A percentile compares a stretch with the other conserved stretches of the same genome.
These are phyloP conservation scores for Drosophila nigritarsus DNA, from an alignment of 2,888 invertebrate species.

Conservation along the genomic window DNA sequence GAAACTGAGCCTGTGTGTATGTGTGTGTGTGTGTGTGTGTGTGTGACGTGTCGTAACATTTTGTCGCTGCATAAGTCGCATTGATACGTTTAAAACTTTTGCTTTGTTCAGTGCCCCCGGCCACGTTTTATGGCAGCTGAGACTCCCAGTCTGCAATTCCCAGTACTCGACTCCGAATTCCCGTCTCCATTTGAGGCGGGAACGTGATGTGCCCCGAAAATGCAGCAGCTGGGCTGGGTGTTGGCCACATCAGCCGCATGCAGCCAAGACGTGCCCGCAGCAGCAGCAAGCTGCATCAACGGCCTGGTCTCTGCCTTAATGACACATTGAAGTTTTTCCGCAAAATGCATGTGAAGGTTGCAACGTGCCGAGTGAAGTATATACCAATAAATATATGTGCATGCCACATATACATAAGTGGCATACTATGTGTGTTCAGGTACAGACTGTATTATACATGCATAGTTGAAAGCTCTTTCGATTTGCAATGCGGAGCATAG, in stretches of 20 bases:
- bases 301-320: conserved; percentile 61
- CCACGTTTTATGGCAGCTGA: conserved; percentile 60
- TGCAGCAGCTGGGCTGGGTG: conserved; percentile 57
- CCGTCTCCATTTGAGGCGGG: conserved; percentile 42
- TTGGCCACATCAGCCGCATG: conserved; percentile 56
- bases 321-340: conserved; percentile 60
- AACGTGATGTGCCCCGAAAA: conserved; percentile 64
- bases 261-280: conserved; percentile 61
- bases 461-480: conserved; percentile 4
- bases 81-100: conserved; percentile 69
- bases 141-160: conserved; percentile 14
- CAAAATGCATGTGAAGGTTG: conserved; percentile 40
- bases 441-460: conserved; percentile 6
- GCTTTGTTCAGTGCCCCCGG: conserved; percentile 49
- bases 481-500: background rate
- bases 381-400: background rate
- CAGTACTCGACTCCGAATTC: conserved; percentile 6
- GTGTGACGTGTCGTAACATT: conserved; percentile 48
- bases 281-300: conserved; percentile 32
- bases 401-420: background rate
- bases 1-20: too few relatives aligned
- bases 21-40: conserved; percentile 14
- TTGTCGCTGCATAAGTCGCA: conserved; percentile 77
- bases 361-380: conserved; percentile 20
- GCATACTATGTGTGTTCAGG: background rate